Percentiles rank a stretch among this genome's conserved stretches.
Conservation (phyloP, 2,888 invertebrate genomes). For the Amiota minor region DNA sequence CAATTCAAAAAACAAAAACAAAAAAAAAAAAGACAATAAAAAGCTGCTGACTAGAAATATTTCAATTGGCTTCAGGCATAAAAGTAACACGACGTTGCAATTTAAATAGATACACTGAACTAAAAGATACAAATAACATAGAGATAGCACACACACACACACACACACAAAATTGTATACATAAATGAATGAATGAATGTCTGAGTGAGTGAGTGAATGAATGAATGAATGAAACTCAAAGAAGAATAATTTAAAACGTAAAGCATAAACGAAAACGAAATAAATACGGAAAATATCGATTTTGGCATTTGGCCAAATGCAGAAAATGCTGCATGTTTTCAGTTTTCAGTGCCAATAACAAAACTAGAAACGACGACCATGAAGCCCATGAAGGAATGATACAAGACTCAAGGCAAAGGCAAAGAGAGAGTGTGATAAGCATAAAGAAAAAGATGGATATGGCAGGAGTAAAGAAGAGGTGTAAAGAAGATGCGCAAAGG, state of each 20-base stretch:
- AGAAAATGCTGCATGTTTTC: neutral
- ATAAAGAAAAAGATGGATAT: neutral
- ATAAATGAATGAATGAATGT: no score
- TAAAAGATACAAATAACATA: no score
- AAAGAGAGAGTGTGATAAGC: neutral
- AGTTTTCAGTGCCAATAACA: constrained; percentile 15
- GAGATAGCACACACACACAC: no score
- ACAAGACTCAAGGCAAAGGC: neutral
- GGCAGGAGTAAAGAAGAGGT: neutral
- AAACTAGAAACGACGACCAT: neutral
- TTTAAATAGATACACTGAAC: no score
- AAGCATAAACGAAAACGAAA: neutral
- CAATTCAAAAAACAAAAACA: no score
- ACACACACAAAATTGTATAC: no score
- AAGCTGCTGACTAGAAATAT: no score
- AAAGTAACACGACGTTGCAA: no score
- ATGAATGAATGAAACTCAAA: no score
- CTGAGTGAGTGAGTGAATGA: no score
- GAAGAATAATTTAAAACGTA: constrained; percentile 39
- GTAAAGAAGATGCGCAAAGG: neutral
- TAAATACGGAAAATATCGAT: constrained; percentile 41
- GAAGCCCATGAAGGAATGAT: neutral
- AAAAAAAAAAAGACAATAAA: no score
- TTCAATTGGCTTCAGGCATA: no score
- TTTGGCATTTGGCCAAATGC: constrained; percentile 43